Conservation (phyloP, 2,797 vertebrate species). For the Gambelia wislizenii region DNA sequence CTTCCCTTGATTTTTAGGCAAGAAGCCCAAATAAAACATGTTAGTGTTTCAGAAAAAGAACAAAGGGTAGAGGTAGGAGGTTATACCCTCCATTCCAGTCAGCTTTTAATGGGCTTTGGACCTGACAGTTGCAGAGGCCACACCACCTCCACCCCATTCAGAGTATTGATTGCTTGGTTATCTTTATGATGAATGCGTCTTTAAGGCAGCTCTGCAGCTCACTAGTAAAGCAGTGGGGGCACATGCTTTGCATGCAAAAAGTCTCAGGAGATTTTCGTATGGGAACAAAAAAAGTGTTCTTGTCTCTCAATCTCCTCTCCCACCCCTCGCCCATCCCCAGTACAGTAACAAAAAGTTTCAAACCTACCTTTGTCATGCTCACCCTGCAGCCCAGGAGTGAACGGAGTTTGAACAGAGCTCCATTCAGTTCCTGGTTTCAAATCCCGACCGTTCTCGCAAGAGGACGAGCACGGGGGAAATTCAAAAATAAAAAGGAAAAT, state of each 20-base stretch:
- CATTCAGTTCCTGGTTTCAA: too few species aligned
- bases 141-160: neutral
- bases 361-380: too few species aligned
- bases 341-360: too few species aligned
- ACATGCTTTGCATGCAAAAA: neutral
- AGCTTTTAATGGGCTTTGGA: neutral
- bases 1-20: neutral
- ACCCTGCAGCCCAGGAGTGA: too few species aligned
- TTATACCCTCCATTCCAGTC: neutral
- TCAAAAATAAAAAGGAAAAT: too few species aligned
- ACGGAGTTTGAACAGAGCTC: too few species aligned
- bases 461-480: too few species aligned
- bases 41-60: neutral
- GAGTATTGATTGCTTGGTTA: neutral
- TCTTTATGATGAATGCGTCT: neutral
- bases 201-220: neutral
- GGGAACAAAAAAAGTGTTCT: too few species aligned
- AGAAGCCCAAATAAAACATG: neutral
- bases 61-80: neutral
- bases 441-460: too few species aligned
- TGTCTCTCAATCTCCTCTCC: too few species aligned
- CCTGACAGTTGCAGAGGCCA: neutral
- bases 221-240: neutral
- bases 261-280: too few species aligned
- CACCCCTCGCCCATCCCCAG: too few species aligned